A percentile compares a stretch with the other conserved stretches of the same genome.
Conservation (phyloP, 2,113 vertebrate genomes). For the Microcebus griseorufus region DNA sequence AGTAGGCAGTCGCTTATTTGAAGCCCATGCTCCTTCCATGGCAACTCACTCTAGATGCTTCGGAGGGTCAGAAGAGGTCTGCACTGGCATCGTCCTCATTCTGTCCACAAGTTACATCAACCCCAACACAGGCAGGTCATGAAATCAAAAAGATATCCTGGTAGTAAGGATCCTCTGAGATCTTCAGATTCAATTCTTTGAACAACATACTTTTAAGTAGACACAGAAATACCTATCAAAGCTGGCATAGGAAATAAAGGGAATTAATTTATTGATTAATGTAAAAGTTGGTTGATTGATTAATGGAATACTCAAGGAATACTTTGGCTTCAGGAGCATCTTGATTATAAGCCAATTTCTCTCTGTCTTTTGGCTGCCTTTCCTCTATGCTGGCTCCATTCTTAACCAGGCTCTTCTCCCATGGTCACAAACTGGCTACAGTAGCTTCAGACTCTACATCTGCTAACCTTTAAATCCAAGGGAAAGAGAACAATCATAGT, state of each 20-base stretch:
- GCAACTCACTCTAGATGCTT: not conserved
- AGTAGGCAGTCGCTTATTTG: not conserved
- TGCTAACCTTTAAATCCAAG: slow-evolving; percentile 4
- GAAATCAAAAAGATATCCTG: not conserved
- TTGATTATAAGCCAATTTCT: not conserved
- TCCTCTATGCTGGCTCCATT: not conserved
- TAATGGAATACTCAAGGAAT: not conserved
- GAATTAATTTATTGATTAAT: not conserved
- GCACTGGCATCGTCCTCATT: not conserved
- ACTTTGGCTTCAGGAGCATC: not conserved
- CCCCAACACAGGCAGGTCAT: not conserved
- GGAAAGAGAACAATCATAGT: not conserved
- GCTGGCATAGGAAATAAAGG: slow-evolving; percentile 3
- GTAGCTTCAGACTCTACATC: not conserved
- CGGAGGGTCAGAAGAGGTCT: not conserved
- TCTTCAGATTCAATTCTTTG: not conserved
- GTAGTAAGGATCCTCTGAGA: not conserved
- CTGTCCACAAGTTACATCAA: not conserved
- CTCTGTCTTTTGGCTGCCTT: not conserved
- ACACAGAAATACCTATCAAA: not conserved
- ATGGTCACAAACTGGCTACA: not conserved
- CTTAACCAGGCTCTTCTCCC: not conserved
- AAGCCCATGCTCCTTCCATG: not conserved
- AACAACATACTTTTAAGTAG: not conserved
- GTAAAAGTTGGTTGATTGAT: not conserved